Evolutionary conservation across 2,888 invertebrate genomes (phyloP).

Genomic region (Cepaea hortensis): DNA sequence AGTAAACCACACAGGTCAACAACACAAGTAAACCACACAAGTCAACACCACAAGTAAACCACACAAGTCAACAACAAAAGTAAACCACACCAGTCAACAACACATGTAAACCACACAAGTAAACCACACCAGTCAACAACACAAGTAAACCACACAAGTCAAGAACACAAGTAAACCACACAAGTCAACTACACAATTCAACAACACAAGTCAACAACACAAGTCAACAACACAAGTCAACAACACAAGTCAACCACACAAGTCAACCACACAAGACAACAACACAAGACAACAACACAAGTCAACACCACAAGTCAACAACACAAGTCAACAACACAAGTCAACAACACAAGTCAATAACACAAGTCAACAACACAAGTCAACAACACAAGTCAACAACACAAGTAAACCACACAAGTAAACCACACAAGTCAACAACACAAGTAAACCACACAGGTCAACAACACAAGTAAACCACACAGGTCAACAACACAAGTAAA

Average conservation of each 20-base stretch:
- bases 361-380: background rate
- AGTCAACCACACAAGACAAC: too few species aligned
- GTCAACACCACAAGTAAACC: background rate
- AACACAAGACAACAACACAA: background rate
- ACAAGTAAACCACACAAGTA: background rate
- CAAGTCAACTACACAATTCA: background rate
- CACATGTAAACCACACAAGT: background rate
- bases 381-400: background rate
- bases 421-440: background rate
- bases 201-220: background rate
- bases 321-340: background rate
- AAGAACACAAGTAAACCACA: background rate
- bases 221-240: background rate
- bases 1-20: background rate
- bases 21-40: background rate
- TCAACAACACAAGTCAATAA: background rate
- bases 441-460: too few species aligned
- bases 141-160: too few species aligned
- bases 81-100: background rate
- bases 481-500: background rate
- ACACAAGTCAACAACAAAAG: background rate
- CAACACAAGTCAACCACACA: background rate
- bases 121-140: background rate
- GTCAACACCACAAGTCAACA: background rate
- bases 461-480: background rate